A percentile compares a stretch with the other conserved stretches of the same genome.
Conservation (phyloP, 2,888 invertebrate genomes). For the Drosophila differens region DNA sequence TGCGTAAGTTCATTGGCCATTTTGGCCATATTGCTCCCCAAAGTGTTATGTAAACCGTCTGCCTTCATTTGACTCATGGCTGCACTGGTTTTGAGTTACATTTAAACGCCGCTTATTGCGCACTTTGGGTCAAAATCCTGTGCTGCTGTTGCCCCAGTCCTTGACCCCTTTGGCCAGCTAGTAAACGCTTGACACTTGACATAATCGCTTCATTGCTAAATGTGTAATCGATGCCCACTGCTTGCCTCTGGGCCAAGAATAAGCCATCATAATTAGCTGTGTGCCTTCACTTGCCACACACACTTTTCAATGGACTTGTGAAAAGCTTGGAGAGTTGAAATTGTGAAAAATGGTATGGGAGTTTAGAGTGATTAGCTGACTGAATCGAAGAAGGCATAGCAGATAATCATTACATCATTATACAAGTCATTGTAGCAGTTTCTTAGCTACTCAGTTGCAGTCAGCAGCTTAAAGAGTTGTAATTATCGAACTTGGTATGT, state of each 20-base stretch:
- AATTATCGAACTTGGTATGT: neutral
- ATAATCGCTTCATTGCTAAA: slow-evolving; percentile 36
- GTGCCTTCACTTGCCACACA: neutral
- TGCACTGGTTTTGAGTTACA: slow-evolving; percentile 49
- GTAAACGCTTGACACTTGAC: slow-evolving; percentile 40
- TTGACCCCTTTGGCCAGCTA: slow-evolving; percentile 41
- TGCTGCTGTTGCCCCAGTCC: slow-evolving; percentile 1
- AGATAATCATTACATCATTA: neutral
- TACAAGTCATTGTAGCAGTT: neutral
- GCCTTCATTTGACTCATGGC: slow-evolving; percentile 33
- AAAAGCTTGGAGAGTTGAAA: neutral
- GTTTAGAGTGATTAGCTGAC: neutral
- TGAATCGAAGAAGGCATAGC: neutral
- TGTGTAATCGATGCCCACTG: slow-evolving; percentile 38
- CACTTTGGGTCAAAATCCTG: slow-evolving; percentile 14
- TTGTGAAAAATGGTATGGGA: neutral
- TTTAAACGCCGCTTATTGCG: slow-evolving; percentile 41
- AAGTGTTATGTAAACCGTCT: slow-evolving; percentile 70
- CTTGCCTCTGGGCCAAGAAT: neutral
- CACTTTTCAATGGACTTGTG: neutral
- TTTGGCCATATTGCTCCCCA: slow-evolving; percentile 32
- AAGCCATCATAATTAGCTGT: slow-evolving; percentile 11
- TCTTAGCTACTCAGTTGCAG: neutral
- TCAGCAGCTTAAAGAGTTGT: neutral
- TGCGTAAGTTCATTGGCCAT: slow-evolving; percentile 63